These are phyloP conservation scores for Pedetes capensis DNA, from an alignment of 2,113 vertebrate species.

Conservation along the genomic window DNA sequence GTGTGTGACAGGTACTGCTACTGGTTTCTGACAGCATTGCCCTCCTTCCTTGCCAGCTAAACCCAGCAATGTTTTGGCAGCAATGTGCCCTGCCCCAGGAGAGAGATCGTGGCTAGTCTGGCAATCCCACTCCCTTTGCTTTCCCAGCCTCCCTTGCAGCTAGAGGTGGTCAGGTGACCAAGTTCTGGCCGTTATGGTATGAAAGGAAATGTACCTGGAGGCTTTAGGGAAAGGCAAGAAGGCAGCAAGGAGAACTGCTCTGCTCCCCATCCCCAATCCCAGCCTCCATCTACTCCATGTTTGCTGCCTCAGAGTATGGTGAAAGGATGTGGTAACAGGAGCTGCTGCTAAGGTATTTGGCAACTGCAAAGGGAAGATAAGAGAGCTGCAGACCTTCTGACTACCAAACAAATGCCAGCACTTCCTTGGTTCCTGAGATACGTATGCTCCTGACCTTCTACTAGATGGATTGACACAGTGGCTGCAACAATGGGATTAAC, in stretches of 20 bases:
- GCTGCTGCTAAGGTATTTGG: background rate
- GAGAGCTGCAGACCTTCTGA: background rate
- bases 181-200: background rate
- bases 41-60: background rate
- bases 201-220: background rate
- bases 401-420: background rate
- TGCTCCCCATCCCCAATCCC: no score
- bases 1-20: no score
- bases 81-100: background rate
- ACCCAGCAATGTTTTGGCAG: background rate
- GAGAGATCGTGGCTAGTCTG: background rate
- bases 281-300: background rate
- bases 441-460: no score
- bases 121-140: background rate
- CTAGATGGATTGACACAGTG: no score
- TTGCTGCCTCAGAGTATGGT: background rate
- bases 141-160: background rate
- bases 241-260: background rate
- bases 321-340: fast-evolving
- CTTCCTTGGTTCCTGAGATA: background rate
- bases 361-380: no score
- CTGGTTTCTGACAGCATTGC: background rate
- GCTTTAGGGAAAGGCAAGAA: background rate
- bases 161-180: background rate
- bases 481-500: no score